Conservation (phyloP, 2,888 invertebrate genomes). For the Cheilosia soror region DNA sequence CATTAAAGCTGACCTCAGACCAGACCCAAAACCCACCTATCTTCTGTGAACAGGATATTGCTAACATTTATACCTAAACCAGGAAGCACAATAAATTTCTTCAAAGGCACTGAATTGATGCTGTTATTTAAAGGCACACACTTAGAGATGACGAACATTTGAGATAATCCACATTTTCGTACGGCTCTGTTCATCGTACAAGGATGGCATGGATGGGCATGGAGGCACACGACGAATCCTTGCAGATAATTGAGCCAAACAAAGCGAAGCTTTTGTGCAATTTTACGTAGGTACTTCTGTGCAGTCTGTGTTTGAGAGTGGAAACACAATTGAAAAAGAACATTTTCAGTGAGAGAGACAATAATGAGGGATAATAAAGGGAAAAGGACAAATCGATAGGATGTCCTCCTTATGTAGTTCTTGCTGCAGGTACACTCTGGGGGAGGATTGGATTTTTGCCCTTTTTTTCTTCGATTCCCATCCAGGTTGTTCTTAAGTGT, state of each 20-base stretch:
- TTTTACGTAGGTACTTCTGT: constrained; percentile 30
- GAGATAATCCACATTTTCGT: constrained; percentile 56
- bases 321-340: constrained; percentile 56
- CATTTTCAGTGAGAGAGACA: constrained; percentile 45
- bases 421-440: constrained; percentile 41
- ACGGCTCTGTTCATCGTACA: not conserved
- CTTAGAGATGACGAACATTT: constrained; percentile 25
- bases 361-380: constrained; percentile 63
- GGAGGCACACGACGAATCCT: constrained; percentile 10
- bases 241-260: constrained; percentile 39
- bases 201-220: constrained; percentile 24
- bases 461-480: constrained; percentile 14
- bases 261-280: constrained; percentile 59
- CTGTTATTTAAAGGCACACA: constrained; percentile 58
- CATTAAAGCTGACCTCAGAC: constrained; percentile 67
- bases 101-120: constrained; percentile 50
- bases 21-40: constrained; percentile 3
- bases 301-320: constrained; percentile 33
- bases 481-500: constrained; percentile 58
- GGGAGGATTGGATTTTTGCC: constrained; percentile 14
- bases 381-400: constrained; percentile 67
- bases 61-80: constrained; percentile 23
- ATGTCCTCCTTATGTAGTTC: constrained; percentile 39
- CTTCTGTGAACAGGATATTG: constrained; percentile 56
- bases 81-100: constrained; percentile 67